Percentiles rank a stretch among this genome's conserved stretches.
Evolutionary conservation across 2,888 invertebrate genomes (phyloP).

Genomic region (Eremobia ochroleuca): DNA sequence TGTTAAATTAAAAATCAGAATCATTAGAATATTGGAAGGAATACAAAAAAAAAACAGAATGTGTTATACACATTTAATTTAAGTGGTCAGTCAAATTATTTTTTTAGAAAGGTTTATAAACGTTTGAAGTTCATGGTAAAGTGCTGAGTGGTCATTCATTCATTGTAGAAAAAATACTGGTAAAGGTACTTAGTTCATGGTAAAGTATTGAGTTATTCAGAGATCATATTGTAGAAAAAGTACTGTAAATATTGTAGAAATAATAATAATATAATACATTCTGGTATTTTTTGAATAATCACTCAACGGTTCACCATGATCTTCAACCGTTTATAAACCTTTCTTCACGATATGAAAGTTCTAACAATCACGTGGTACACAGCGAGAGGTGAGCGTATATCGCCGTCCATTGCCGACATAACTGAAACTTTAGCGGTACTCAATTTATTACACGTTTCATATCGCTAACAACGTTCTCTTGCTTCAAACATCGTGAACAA

Average conservation of each 20-base stretch:
- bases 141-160: neutral
- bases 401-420: constrained; percentile 53
- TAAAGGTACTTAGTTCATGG: too few species aligned
- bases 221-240: too few species aligned
- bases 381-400: constrained; percentile 52
- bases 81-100: too few species aligned
- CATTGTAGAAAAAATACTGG: too few species aligned
- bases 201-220: neutral
- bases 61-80: neutral
- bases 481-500: constrained; percentile 61
- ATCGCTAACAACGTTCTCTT: constrained; percentile 61
- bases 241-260: too few species aligned
- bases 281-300: neutral
- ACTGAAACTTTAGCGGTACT: constrained; percentile 63
- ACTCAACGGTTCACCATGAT: neutral
- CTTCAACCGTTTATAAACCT: constrained; percentile 1
- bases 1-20: too few species aligned
- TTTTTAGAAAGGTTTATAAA: constrained; percentile 5
- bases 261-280: too few species aligned
- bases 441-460: constrained; percentile 61
- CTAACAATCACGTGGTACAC: constrained; percentile 10
- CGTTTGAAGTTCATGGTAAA: neutral
- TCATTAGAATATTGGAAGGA: neutral
- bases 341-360: constrained; percentile 36
- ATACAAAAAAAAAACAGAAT: neutral